A percentile compares a stretch with the other conserved stretches of the same genome.
Evolutionary conservation across 2,888 invertebrate species (phyloP).

Genomic region (Drosophila tanythrix): DNA sequence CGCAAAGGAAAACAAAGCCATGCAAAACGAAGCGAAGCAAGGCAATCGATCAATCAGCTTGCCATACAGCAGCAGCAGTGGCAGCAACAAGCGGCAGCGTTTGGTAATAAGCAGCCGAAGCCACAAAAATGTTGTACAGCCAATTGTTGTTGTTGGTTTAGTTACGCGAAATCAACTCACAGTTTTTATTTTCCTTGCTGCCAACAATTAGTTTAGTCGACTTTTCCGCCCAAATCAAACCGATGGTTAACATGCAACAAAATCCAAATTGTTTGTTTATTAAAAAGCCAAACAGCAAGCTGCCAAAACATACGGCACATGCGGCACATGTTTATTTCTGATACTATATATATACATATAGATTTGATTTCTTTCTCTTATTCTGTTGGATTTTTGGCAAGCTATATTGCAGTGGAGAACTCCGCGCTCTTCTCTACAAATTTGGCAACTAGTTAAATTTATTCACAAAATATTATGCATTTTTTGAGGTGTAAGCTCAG

Average conservation of each 20-base stretch:
- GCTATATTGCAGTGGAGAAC: constrained; percentile 50
- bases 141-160: constrained; percentile 33
- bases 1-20: constrained; percentile 46
- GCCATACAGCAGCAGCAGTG: constrained; percentile 53
- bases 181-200: constrained; percentile 35
- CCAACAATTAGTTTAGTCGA: constrained; percentile 60
- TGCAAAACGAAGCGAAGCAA: constrained; percentile 5
- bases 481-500: neutral
- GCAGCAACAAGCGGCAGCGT: constrained; percentile 40
- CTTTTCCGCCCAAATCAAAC: constrained; percentile 53
- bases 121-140: constrained; percentile 72
- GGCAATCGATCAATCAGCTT: constrained; percentile 76
- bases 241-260: constrained; percentile 47
- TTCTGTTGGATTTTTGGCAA: constrained; percentile 50
- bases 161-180: constrained; percentile 60
- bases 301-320: constrained; percentile 66
- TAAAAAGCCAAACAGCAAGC: constrained; percentile 65
- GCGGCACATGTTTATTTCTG: constrained; percentile 16
- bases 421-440: constrained; percentile 34
- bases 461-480: constrained; percentile 31
- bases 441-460: constrained; percentile 66
- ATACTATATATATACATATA: neutral
- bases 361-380: neutral
- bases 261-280: constrained; percentile 44
- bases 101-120: constrained; percentile 74